These are phyloP conservation scores for Dendrocincla tyrannina DNA, from an alignment of 2,797 vertebrate species.

Conservation along the genomic window DNA sequence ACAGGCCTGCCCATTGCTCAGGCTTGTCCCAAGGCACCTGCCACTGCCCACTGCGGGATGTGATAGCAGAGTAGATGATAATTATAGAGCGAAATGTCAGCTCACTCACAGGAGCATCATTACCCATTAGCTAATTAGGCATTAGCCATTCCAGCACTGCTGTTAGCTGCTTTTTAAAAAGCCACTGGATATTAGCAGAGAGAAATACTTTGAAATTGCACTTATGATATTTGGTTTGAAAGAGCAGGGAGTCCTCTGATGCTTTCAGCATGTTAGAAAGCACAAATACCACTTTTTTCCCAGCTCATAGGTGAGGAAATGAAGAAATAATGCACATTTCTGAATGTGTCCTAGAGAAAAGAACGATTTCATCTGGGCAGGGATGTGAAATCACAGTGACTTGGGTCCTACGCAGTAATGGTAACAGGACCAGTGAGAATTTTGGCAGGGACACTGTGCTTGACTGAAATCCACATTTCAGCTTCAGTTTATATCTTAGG, in stretches of 20 bases:
- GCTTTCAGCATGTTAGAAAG: not conserved
- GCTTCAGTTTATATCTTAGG: not conserved
- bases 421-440: not conserved
- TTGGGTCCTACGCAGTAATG: accelerated
- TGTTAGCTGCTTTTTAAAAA: conserved; percentile 55
- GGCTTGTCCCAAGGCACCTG: not conserved
- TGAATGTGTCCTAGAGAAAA: not conserved
- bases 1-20: accelerated
- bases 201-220: conserved; percentile 38
- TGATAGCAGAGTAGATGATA: not conserved
- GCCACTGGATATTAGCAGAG: conserved; percentile 35
- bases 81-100: conserved; percentile 51
- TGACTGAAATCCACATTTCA: not conserved
- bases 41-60: not conserved
- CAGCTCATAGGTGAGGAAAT: not conserved
- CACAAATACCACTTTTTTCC: not conserved
- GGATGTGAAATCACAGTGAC: not conserved
- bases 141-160: conserved; percentile 47
- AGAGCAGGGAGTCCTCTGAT: not conserved
- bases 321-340: not conserved
- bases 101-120: conserved; percentile 40
- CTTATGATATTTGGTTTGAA: not conserved
- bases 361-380: not conserved
- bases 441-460: not conserved
- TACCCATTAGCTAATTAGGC: conserved; percentile 58